Conservation (phyloP, 2,888 invertebrate genomes). For the Autographa gamma region DNA sequence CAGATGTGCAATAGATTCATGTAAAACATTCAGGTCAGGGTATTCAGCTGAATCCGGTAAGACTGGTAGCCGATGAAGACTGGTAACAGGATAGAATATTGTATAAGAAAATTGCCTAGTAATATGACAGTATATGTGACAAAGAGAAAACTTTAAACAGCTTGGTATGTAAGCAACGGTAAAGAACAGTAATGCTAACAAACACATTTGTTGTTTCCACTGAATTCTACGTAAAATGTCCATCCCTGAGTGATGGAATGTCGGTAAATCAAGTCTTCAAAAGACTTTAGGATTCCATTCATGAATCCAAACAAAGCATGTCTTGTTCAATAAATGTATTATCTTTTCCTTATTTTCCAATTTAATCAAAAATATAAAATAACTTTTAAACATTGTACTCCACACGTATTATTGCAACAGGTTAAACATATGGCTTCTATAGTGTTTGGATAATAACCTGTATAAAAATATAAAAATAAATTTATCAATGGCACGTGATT, state of each 20-base stretch:
- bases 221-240: not conserved
- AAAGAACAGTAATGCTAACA: slow-evolving; percentile 1
- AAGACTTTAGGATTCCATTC: not conserved
- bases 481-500: slow-evolving; percentile 53
- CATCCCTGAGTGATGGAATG: not conserved
- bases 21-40: too few species aligned
- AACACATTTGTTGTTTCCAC: not conserved
- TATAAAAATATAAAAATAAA: slow-evolving; percentile 9
- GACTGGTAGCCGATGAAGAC: too few species aligned
- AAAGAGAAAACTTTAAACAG: not conserved
- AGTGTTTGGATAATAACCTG: not conserved
- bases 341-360: too few species aligned
- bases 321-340: too few species aligned
- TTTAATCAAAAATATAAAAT: too few species aligned
- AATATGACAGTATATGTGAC: too few species aligned
- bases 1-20: too few species aligned
- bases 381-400: too few species aligned
- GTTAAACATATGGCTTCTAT: not conserved
- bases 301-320: too few species aligned
- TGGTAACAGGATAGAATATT: too few species aligned
- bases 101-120: too few species aligned
- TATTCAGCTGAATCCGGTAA: too few species aligned
- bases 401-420: not conserved
- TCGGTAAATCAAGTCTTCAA: not conserved
- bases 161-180: not conserved